These are phyloP conservation scores for Cirrhinus molitorella DNA, from an alignment of 2,797 vertebrate genomes.

Conservation along the genomic window DNA sequence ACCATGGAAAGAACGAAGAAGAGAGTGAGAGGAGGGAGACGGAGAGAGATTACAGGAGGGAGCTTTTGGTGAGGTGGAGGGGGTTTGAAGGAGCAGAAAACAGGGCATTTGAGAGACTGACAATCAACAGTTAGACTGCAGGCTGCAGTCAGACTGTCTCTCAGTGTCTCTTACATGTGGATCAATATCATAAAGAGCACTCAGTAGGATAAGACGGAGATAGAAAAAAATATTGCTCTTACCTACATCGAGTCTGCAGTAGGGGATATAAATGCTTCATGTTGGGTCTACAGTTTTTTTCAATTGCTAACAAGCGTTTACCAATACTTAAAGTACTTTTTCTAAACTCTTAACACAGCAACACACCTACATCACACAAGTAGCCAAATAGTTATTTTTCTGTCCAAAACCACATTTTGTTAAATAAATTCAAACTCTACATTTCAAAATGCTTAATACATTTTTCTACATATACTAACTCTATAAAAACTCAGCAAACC, in stretches of 20 bases:
- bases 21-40: not conserved
- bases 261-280: slow-evolving; percentile 1
- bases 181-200: slow-evolving; percentile 40
- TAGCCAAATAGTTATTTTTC: too few species aligned
- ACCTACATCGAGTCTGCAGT: not conserved
- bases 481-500: too few species aligned
- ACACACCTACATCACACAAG: too few species aligned
- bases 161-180: slow-evolving; percentile 7
- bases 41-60: slow-evolving; percentile 28
- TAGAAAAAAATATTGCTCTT: not conserved
- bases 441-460: too few species aligned
- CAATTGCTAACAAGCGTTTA: too few species aligned
- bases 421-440: too few species aligned
- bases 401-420: too few species aligned
- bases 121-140: slow-evolving; percentile 34
- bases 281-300: too few species aligned
- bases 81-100: slow-evolving; percentile 47
- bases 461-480: too few species aligned
- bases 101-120: slow-evolving; percentile 59
- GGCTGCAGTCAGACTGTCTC: slow-evolving; percentile 60
- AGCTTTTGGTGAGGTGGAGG: not conserved
- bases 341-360: too few species aligned
- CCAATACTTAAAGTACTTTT: too few species aligned
- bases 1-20: not conserved
- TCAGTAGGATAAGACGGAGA: slow-evolving; percentile 11